Conservation (phyloP, 2,797 vertebrate species). For the Pterois miles region DNA sequence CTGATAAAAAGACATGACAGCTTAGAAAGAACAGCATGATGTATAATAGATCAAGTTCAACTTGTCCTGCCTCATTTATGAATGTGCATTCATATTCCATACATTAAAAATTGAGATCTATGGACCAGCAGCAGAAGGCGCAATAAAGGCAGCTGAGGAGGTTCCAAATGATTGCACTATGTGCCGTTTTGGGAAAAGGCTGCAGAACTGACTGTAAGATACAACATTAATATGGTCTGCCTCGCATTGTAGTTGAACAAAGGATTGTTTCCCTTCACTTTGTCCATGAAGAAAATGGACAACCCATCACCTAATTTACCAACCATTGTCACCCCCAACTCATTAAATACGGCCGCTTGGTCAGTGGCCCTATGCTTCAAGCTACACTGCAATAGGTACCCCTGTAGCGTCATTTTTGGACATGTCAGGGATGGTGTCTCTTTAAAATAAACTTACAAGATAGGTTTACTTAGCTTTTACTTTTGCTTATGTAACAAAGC, state of each 20-base stretch:
- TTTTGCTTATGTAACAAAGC: too few species aligned
- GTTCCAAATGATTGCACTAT: not conserved
- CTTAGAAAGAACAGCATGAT: not conserved
- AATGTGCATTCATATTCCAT: not conserved
- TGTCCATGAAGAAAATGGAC: too few species aligned
- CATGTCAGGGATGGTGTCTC: too few species aligned
- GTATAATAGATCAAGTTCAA: conserved; percentile 9
- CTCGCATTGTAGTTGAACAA: not conserved
- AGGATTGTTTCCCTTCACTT: not conserved
- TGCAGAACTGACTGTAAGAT: not conserved
- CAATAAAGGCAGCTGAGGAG: not conserved
- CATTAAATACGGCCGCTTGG: too few species aligned
- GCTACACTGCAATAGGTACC: too few species aligned
- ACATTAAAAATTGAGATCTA: not conserved
- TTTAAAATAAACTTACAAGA: too few species aligned
- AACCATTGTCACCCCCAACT: too few species aligned
- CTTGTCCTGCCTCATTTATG: not conserved
- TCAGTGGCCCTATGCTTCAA: too few species aligned
- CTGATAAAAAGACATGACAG: not conserved
- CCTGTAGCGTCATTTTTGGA: too few species aligned
- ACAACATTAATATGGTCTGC: not conserved
- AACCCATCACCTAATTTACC: too few species aligned
- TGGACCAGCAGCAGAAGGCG: not conserved
- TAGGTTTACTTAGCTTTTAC: too few species aligned
- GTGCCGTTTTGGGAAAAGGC: not conserved